These are phyloP conservation scores for Peromyscus melanophrys DNA, from an alignment of 2,797 vertebrate species.

Conservation along the genomic window DNA sequence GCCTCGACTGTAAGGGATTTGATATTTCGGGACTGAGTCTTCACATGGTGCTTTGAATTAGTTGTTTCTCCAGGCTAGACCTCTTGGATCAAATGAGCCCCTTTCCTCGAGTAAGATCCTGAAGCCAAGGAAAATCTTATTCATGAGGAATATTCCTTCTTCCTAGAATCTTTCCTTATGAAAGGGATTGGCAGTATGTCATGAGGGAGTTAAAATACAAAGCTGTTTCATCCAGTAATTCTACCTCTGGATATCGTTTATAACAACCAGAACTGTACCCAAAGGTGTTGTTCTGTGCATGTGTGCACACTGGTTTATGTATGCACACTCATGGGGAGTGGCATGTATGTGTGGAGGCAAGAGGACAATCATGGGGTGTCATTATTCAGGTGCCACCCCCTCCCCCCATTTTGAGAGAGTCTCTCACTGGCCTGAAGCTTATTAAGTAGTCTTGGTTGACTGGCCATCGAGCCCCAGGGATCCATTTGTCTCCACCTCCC, in stretches of 20 bases:
- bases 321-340: not conserved
- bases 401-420: not conserved
- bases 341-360: not conserved
- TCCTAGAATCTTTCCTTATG: not conserved
- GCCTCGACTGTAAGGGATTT: not conserved
- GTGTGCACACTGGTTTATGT: not conserved
- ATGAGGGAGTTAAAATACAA: not conserved
- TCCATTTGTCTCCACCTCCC: not conserved
- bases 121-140: conserved; percentile 42
- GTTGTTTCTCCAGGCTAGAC: not conserved
- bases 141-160: conserved; percentile 39
- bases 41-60: not conserved
- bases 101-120: not conserved
- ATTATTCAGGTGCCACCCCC: not conserved
- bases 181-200: not conserved
- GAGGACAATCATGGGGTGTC: not conserved
- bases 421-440: not conserved
- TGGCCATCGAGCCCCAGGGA: not conserved
- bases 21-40: not conserved
- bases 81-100: conserved; percentile 8
- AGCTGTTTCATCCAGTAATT: not conserved
- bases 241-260: not conserved
- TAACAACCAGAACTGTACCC: conserved; percentile 18
- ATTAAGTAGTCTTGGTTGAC: not conserved
- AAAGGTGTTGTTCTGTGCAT: not conserved